These are phyloP conservation scores for Dicrurus megarhynchus DNA, from an alignment of 2,113 vertebrate genomes.

Conservation along the genomic window DNA sequence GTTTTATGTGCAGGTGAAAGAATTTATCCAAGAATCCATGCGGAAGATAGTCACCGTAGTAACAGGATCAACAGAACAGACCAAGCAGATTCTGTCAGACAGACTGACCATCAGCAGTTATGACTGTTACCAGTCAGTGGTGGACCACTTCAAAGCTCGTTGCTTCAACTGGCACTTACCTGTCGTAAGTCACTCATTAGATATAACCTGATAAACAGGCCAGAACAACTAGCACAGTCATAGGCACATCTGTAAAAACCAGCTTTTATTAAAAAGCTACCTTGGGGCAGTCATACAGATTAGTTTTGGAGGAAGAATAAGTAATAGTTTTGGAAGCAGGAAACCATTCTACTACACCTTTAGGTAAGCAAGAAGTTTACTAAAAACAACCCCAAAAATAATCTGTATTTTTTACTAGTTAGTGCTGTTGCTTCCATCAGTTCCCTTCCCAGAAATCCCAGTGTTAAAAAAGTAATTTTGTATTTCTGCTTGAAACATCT, in stretches of 20 bases:
- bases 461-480: not conserved
- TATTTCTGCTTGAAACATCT: not conserved
- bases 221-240: not conserved
- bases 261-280: not conserved
- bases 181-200: conserved; percentile 69
- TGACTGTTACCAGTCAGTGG: conserved; percentile 78
- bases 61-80: conserved; percentile 44
- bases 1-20: conserved; percentile 62
- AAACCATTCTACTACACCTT: not conserved
- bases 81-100: conserved; percentile 67
- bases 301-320: not conserved
- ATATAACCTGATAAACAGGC: not conserved
- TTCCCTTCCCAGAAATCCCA: not conserved
- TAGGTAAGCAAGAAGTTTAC: not conserved
- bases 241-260: not conserved
- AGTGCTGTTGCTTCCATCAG: not conserved
- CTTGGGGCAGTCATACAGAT: not conserved
- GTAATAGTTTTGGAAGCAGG: not conserved
- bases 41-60: conserved; percentile 74
- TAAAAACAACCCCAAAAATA: not conserved
- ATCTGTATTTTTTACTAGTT: not conserved
- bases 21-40: conserved; percentile 78
- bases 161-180: conserved; percentile 94
- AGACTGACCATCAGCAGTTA: conserved; percentile 73
- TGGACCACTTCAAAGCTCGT: conserved; percentile 79